phyloP scores from a whole-genome alignment of 2,113 vertebrate genomes.

The Chloropsis cyanopogon region DNA sequence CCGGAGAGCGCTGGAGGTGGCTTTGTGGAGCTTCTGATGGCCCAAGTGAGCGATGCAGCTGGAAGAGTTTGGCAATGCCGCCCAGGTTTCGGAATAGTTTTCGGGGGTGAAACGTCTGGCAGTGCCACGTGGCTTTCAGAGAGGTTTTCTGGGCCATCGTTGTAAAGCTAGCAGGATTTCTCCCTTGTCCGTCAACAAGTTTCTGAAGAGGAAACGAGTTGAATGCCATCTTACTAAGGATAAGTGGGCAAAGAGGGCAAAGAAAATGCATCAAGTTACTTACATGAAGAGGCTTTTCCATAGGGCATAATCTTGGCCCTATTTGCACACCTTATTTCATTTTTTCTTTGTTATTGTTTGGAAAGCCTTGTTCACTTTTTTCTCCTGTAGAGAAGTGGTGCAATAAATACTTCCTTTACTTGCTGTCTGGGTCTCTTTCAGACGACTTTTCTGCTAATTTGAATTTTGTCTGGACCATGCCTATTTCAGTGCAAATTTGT shows the following conservation, averaged over 20 bases:
- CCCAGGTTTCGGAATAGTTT: not conserved
- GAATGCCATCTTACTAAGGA: not conserved
- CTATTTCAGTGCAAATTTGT: not conserved
- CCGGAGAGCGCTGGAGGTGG: accelerated
- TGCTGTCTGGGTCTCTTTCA: not conserved
- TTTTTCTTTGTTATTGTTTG: not conserved
- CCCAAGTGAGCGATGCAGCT: not conserved
- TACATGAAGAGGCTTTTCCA: not conserved
- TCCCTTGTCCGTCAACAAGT: not conserved
- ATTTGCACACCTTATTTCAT: not conserved
- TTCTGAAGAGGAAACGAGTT: not conserved
- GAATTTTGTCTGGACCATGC: not conserved
- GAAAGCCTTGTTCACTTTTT: not conserved
- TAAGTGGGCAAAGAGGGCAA: not conserved
- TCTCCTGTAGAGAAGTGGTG: not conserved
- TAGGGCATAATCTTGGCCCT: not conserved
- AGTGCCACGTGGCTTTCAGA: not conserved
- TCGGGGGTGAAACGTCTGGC: not conserved
- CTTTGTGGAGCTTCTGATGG: not conserved
- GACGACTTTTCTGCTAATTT: not conserved
- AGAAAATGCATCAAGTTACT: not conserved
- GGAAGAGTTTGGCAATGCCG: not conserved
- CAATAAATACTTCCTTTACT: not conserved
- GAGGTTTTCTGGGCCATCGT: not conserved
- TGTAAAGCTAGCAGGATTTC: not conserved